Base-by-base conservation (phyloP, 2,888 invertebrate species). In the Diadegma fenestrale region DNA sequence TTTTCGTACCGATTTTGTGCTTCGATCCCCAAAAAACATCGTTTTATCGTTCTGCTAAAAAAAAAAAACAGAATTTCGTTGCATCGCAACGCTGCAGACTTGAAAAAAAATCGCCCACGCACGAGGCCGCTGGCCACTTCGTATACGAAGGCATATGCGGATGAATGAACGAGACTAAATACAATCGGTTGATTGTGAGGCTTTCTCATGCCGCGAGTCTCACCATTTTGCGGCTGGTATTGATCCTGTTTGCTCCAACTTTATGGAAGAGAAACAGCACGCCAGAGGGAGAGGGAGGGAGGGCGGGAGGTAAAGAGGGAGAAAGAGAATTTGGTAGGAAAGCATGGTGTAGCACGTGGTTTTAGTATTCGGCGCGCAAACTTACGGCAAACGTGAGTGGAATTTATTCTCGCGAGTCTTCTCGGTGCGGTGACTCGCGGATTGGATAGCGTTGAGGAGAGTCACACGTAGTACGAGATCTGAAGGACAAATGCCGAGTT, bases 301-400 rank as follows among this genome's bases (percentile, higher is more conserved):
- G 33, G n/a, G 63, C 19, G 19, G 33, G 63, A 45, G 75, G 77
- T n/a, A n/a, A n/a, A 45, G 41, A 51, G 37, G 22, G 51, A 22
- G 37, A 22, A 22, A 64, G 76, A 66, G 66, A 51, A 64, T 17
- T 19, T 48, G 43, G 43, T 41, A 10, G 51, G 73, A 54, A 73
- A 71, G 45, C 72, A 75, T 33, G 43, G 54, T 45, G 69, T 63
- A 82, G 72, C 88, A 79, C 86, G 82, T 85, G 88, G 87, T 88
- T 93, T 94, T 92, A 92, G 93, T 94, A 94, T 94, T 94, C 94
- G 91, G 90, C 90, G 91, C 89, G 92, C 91, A 92, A 92, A 93
- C 91, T 93, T 92, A 91, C 81, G 88, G 81, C 84, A 87, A 86
- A 88, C 88, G 88, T 88, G 88, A 76, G 79, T 61, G 71, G 88